phyloP scores from a whole-genome alignment of 2,888 invertebrate species.

The Acleris holmiana region DNA sequence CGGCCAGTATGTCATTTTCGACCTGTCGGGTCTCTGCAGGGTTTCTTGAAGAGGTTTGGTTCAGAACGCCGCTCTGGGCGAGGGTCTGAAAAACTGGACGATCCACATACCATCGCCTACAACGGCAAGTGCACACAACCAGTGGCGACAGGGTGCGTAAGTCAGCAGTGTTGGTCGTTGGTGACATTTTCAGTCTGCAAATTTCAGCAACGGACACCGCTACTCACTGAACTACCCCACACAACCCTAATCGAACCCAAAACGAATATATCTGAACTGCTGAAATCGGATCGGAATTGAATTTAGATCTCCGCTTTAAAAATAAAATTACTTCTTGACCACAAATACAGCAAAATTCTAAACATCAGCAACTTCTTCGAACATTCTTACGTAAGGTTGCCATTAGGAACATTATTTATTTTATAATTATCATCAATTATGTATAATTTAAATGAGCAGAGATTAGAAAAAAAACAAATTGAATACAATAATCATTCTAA shows the following conservation, averaged over 20 bases:
- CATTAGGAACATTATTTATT: conserved; percentile 54
- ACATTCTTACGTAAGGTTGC: conserved; percentile 69
- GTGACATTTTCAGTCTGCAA: conserved; percentile 76
- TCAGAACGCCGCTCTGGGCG: conserved; percentile 81
- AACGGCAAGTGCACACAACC: conserved; percentile 78
- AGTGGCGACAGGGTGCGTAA: conserved; percentile 67
- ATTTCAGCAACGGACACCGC: conserved; percentile 82
- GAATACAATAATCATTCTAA: neutral
- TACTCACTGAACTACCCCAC: conserved; percentile 67
- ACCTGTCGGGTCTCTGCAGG: conserved; percentile 75
- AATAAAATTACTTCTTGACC: conserved; percentile 6
- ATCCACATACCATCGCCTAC: conserved; percentile 84
- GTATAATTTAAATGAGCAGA: too few relatives aligned
- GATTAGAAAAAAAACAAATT: too few relatives aligned
- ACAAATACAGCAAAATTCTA: conserved; percentile 30
- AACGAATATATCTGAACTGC: conserved; percentile 66
- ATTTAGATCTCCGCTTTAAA: conserved; percentile 49
- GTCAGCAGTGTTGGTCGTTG: conserved; percentile 77
- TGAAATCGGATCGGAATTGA: conserved; percentile 64
- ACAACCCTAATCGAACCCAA: conserved; percentile 49
- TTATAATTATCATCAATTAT: neutral
- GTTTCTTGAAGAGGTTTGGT: conserved; percentile 68
- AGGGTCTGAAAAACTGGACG: conserved; percentile 84
- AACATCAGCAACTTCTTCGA: conserved; percentile 59
- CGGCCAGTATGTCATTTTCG: conserved; percentile 77